phyloP scores from a whole-genome alignment of 2,888 invertebrate species.

The Drosophila prolongata region DNA sequence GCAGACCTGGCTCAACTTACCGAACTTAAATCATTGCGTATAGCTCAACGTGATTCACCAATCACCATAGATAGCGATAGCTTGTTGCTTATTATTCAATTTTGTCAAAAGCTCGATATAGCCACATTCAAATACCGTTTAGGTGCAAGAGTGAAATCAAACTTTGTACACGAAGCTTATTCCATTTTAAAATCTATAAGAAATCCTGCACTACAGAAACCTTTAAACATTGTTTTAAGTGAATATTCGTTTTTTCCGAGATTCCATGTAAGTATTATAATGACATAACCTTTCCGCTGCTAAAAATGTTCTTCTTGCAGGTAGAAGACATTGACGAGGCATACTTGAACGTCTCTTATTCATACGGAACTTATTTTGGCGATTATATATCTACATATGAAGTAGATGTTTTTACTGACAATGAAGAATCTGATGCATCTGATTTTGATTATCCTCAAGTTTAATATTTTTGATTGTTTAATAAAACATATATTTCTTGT shows the following conservation, averaged over 20 bases:
- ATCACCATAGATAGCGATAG: not conserved
- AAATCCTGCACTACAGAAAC: not conserved
- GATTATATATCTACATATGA: too few species aligned
- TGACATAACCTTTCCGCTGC: too few species aligned
- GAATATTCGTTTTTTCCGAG: too few species aligned
- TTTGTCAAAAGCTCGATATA: not conserved
- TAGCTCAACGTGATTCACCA: not conserved
- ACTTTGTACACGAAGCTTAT: not conserved
- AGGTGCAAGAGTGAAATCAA: not conserved
- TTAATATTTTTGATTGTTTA: too few species aligned
- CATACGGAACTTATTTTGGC: not conserved
- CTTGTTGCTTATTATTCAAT: not conserved
- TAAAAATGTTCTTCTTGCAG: not conserved
- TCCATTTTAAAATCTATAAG: not conserved
- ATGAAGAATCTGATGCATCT: too few species aligned
- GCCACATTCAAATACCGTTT: not conserved
- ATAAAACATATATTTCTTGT: too few species aligned
- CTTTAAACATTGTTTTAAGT: not conserved
- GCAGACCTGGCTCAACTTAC: not conserved
- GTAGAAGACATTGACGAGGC: not conserved
- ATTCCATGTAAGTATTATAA: too few species aligned
- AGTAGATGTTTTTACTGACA: too few species aligned
- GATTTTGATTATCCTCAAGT: too few species aligned
- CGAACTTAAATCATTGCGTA: not conserved
- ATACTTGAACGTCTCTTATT: not conserved